A percentile compares a stretch with the other conserved stretches of the same genome.
Evolutionary conservation across 2,113 vertebrate genomes (phyloP).

Genomic region (Oncorhynchus kisutch): DNA sequence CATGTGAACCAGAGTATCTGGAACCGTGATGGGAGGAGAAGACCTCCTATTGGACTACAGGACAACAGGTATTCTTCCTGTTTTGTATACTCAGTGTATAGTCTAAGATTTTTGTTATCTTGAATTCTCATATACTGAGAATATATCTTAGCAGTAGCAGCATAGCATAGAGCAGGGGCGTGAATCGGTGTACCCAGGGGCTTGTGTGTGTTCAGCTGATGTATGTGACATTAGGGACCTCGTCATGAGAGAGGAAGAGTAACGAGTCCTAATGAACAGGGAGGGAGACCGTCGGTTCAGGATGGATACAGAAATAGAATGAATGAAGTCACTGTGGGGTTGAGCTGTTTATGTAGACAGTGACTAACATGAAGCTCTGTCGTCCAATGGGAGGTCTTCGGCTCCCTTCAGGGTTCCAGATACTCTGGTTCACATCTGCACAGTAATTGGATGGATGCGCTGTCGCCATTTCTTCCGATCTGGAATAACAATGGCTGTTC

Average conservation of each 20-base stretch:
- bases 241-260: conserved; percentile 57
- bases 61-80: too few species aligned
- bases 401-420: conserved; percentile 37
- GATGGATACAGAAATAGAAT: conserved; percentile 62
- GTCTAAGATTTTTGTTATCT: too few species aligned
- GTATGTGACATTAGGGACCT: conserved; percentile 53
- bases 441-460: conserved; percentile 49
- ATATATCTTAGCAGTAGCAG: too few species aligned
- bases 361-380: conserved; percentile 33
- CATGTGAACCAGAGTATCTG: too few species aligned
- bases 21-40: too few species aligned
- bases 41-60: too few species aligned
- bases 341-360: conserved; percentile 37
- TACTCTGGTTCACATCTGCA: conserved; percentile 33
- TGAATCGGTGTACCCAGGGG: neutral
- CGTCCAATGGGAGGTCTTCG: conserved; percentile 35
- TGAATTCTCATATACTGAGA: too few species aligned
- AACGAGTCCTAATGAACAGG: conserved; percentile 65
- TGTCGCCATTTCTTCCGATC: conserved; percentile 13
- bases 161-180: too few species aligned
- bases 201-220: conserved; percentile 2
- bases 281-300: conserved; percentile 34
- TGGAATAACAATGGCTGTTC: conserved; percentile 8
- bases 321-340: conserved; percentile 70
- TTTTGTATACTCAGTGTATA: too few species aligned